Conservation (phyloP, 2,888 invertebrate genomes). For the Caenorhabditis panamensis region DNA sequence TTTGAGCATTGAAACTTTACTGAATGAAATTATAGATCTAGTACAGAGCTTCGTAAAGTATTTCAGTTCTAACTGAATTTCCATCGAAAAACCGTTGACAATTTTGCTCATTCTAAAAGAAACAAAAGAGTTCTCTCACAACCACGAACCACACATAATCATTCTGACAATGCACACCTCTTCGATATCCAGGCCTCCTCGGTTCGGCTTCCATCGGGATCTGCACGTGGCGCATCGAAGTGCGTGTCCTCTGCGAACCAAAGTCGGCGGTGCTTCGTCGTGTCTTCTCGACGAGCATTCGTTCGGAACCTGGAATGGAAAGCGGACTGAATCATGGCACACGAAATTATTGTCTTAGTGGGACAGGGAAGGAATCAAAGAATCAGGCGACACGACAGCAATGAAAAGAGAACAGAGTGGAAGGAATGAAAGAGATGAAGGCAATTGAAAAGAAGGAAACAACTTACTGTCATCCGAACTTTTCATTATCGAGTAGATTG, state of each 20-base stretch:
- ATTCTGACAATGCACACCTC: slow-evolving; percentile 54
- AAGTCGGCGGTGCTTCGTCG: slow-evolving; percentile 42
- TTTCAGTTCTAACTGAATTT: too few relatives aligned
- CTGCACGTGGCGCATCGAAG: slow-evolving; percentile 64
- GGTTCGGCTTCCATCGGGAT: slow-evolving; percentile 73
- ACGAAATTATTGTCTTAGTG: slow-evolving; percentile 11
- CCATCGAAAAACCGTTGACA: background rate
- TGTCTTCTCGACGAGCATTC: slow-evolving; percentile 52
- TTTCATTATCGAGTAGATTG: slow-evolving; percentile 68
- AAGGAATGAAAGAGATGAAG: background rate
- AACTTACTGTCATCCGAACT: slow-evolving; percentile 68
- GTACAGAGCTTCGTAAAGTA: too few relatives aligned
- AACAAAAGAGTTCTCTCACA: background rate
- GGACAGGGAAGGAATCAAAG: slow-evolving; percentile 1
- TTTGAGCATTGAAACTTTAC: too few relatives aligned
- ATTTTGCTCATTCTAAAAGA: background rate
- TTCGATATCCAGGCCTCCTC: slow-evolving; percentile 66
- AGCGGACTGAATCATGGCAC: slow-evolving; percentile 45
- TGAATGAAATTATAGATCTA: too few relatives aligned
- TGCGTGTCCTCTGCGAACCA: slow-evolving; percentile 37
- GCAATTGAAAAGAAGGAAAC: slow-evolving; percentile 16
- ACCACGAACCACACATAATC: background rate
- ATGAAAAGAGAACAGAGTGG: background rate
- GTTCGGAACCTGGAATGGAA: slow-evolving; percentile 55
- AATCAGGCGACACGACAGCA: slow-evolving; percentile 30